A percentile compares a stretch with the other conserved stretches of the same genome.
Conservation (phyloP, 2,888 invertebrate species). For the Nipponacmea schrenckii region DNA sequence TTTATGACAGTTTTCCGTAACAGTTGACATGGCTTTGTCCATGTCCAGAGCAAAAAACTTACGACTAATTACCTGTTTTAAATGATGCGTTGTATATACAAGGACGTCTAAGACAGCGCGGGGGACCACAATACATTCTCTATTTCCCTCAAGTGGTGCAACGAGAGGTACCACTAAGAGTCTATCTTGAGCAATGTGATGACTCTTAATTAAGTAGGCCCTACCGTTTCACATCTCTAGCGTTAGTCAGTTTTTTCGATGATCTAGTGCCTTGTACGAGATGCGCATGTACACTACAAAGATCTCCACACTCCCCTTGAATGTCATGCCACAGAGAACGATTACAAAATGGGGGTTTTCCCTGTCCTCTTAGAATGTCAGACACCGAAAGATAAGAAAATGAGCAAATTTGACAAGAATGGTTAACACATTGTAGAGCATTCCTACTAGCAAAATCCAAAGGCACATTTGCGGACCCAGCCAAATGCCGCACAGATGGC, state of each 20-base stretch:
- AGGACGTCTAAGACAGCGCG: too few species aligned
- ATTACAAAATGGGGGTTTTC: constrained; percentile 25
- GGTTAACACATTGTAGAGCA: constrained; percentile 24
- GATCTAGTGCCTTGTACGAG: constrained; percentile 28
- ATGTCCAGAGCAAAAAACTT: too few species aligned
- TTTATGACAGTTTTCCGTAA: constrained; percentile 12
- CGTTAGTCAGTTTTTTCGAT: constrained; percentile 24
- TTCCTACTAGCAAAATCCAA: constrained; percentile 31
- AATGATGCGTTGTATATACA: too few species aligned
- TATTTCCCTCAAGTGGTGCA: too few species aligned
- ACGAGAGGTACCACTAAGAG: too few species aligned
- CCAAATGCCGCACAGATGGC: constrained; percentile 20
- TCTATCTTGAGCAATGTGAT: too few species aligned
- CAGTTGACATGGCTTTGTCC: background rate
- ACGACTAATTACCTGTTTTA: too few species aligned
- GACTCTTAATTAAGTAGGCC: constrained; percentile 20
- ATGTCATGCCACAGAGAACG: constrained; percentile 22
- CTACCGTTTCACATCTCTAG: constrained; percentile 29
- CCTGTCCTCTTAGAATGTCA: constrained; percentile 12
- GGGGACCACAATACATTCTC: too few species aligned
- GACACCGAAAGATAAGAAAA: constrained; percentile 21
- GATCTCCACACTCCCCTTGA: constrained; percentile 32
- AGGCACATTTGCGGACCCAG: constrained; percentile 22
- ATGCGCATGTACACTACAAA: constrained; percentile 30
- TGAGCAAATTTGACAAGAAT: constrained; percentile 27